Conservation (phyloP, 2,797 vertebrate species). For the Falco rusticolus region DNA sequence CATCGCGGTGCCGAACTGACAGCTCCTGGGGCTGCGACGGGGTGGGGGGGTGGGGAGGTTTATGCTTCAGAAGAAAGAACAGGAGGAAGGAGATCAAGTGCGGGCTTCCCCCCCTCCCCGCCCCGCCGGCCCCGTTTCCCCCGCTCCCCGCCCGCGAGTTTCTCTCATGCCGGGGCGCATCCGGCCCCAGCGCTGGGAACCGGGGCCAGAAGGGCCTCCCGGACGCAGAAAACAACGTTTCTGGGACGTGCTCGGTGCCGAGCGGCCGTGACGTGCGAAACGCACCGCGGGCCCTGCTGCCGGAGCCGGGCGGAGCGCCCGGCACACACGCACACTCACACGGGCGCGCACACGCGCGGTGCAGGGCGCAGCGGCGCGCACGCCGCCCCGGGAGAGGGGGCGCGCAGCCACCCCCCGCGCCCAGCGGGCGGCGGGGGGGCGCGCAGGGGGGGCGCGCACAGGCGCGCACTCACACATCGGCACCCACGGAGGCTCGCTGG, state of each 20-base stretch:
- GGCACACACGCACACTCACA: not conserved
- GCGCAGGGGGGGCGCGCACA: not conserved
- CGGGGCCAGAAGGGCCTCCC: slow-evolving; percentile 51
- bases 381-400: not conserved
- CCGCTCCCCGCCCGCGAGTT: slow-evolving; percentile 5
- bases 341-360: not conserved
- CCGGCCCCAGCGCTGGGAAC: slow-evolving; percentile 56
- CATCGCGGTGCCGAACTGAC: slow-evolving; percentile 35
- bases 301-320: slow-evolving; percentile 70
- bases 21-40: slow-evolving; percentile 38
- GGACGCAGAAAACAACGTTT: slow-evolving; percentile 80
- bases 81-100: slow-evolving; percentile 6
- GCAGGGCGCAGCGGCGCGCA: not conserved
- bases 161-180: slow-evolving; percentile 57
- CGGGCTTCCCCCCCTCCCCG: not conserved
- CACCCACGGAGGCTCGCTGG: not conserved
- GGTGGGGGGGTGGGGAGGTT: not conserved
- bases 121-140: not conserved
- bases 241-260: slow-evolving; percentile 83
- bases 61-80: not conserved
- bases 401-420: not conserved
- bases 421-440: not conserved
- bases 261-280: slow-evolving; percentile 83
- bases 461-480: not conserved
- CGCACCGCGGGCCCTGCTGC: slow-evolving; percentile 67